phyloP scores from a whole-genome alignment of 2,888 invertebrate genomes.

The Oxyteleia sp. region DNA sequence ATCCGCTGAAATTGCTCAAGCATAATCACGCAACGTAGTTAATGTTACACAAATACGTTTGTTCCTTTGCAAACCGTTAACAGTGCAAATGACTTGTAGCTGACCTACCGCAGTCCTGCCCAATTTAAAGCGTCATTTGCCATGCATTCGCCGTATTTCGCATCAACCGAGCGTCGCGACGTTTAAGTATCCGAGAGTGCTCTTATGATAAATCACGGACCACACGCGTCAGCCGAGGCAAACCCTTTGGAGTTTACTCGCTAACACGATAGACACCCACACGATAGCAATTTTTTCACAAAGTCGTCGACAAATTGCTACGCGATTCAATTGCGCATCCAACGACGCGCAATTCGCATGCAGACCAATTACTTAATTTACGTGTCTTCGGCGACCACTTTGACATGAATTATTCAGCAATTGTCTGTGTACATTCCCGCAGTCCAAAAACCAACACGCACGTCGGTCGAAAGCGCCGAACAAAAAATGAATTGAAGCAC shows the following conservation, averaged over 20 bases:
- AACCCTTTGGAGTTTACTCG: slow-evolving; percentile 43
- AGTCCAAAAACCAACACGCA: background rate
- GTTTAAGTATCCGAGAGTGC: slow-evolving; percentile 77
- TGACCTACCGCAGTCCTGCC: slow-evolving; percentile 86
- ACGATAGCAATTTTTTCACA: slow-evolving; percentile 58
- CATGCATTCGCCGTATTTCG: slow-evolving; percentile 80
- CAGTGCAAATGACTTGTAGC: slow-evolving; percentile 82
- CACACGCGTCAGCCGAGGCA: slow-evolving; percentile 77
- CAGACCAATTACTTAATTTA: slow-evolving; percentile 41
- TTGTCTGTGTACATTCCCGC: background rate
- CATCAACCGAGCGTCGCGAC: slow-evolving; percentile 84
- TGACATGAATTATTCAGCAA: slow-evolving; percentile 20
- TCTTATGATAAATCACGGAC: slow-evolving; percentile 81
- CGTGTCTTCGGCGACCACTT: slow-evolving; percentile 1
- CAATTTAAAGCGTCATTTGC: slow-evolving; percentile 87
- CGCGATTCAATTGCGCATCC: slow-evolving; percentile 27
- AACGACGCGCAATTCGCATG: slow-evolving; percentile 30
- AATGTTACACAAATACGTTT: slow-evolving; percentile 62
- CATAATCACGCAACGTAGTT: slow-evolving; percentile 31
- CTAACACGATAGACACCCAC: slow-evolving; percentile 59
- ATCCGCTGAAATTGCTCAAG: background rate
- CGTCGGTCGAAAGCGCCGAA: background rate
- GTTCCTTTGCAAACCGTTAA: slow-evolving; percentile 64
- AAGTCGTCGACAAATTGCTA: slow-evolving; percentile 69
- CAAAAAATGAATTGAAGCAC: slow-evolving; percentile 49